Conservation (phyloP, 2,888 invertebrate genomes). For the Ophraella communa region DNA sequence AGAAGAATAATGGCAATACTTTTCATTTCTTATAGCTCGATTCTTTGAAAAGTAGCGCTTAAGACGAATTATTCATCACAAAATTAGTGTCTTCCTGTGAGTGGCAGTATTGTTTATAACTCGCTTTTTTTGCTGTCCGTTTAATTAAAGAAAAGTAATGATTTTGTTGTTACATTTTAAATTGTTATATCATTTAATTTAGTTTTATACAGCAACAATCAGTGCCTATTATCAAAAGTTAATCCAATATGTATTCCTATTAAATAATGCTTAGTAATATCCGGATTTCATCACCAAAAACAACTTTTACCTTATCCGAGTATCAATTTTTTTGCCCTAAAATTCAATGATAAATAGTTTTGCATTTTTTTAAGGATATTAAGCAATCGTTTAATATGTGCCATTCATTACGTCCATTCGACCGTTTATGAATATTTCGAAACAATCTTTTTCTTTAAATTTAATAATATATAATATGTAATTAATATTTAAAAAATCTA, state of each 20-base stretch:
- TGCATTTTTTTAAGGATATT: background rate
- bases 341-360: background rate
- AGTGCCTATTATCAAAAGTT: background rate
- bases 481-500: background rate
- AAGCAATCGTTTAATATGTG: background rate
- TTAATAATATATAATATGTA: background rate
- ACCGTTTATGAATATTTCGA: background rate
- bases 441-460: background rate
- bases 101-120: too few species aligned
- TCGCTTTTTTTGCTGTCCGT: too few species aligned
- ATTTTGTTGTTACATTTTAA: background rate
- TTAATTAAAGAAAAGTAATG: too few species aligned
- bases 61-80: too few species aligned
- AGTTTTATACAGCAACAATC: background rate
- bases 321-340: background rate
- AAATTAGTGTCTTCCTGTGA: too few species aligned
- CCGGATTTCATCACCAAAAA: background rate
- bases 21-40: too few species aligned
- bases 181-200: background rate
- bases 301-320: background rate
- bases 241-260: background rate
- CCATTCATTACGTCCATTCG: background rate
- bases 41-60: too few species aligned
- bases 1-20: too few species aligned
- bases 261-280: background rate